Evolutionary conservation across 30 jellyfish, hydroid and myxozoan genomes (phyloP), one percentile per base, ranked within the genome.

Genomic region (Catostylus mosaicus): DNA sequence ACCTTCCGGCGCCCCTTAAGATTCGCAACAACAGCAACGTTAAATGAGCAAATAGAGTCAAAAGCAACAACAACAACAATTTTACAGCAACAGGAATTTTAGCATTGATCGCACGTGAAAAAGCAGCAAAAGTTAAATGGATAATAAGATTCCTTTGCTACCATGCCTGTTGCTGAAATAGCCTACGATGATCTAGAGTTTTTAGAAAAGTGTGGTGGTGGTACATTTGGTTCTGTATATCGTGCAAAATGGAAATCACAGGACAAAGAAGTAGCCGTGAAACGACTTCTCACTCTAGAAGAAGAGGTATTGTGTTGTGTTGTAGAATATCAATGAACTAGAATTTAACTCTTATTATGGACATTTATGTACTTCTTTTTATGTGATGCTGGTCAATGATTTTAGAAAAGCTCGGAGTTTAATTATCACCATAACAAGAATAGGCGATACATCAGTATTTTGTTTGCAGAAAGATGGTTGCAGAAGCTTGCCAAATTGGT

Each of bases 231-330:
- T 10, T 87, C 96, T 29, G 96, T 87, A 4, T 87, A 87, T 36
- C 82, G 96, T 12, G 96, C 91, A 70, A 61, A 88, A 37, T 87
- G 96, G 96, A 87, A 77, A 59, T 87, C 96, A 27, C 96, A 87
- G 62, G 88, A 87, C 88, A 87, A 87, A 87, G 91, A 77, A 79
- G 96, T 87, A 30, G 96, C 96, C 24, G 84, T 87, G 46, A 87
- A 87, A 30, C 69, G 78, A 37, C 74, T 87, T 22, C 54, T 87
- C 59, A 69, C 91, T 6, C 87, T 87, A 9, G 91, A 83, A 12
- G 60, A 87, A 78, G 96, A 87, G 96, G 96, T 87, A 43, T 5
- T 3, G 24, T 50, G 11, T 5, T 40, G 54, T 14, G 11, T 40
- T 40, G 11, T 14, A 7, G 11, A 40, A 14, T 5, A 7, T 14